Evolutionary conservation across 2,113 vertebrate species (phyloP), one percentile per base, ranked within the genome.

Genomic region (Barbus barbus): DNA sequence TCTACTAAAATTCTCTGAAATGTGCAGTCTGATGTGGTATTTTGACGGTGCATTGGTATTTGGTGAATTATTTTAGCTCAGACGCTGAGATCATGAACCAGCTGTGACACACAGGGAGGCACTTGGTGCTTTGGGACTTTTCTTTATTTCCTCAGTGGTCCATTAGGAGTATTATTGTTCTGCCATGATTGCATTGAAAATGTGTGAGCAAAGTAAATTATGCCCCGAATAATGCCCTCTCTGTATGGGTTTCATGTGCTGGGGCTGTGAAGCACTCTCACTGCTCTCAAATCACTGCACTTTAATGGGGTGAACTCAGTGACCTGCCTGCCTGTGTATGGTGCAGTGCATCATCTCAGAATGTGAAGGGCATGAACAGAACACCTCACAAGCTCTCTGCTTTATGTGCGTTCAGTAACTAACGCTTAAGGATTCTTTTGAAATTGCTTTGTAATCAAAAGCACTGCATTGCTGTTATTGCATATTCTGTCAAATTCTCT

Each of bases 191-290:
- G 61, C 73, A 22, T 38, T 46, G 71, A 58, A 83, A 63, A 83
- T 86, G 71, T 76, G 73, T 81, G 86, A 48, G 81, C 44, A 63
- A 75, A 85, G 85, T 84, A 84, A 87, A 77, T 85, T 65, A 80
- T 48, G 61, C 48, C 69, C 53, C 38, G 78, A 84, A 89, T 86
- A 75, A 87, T 84, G 65, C 72, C 31, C 61, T 79, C 65, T 69
- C 78, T 82, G 84, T 85, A 84, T 73, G 80, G 78, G 28, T 56
- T 83, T 83, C 75, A 83, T 87, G 65, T 82, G 56, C 81, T 20
- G 11, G 53, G 61, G 28, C 65, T 58, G 36, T 24, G 79, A 74
- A 76, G 46, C 24, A 4, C 73, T 65, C 65, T 73, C 20, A 58
- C 80, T 46, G 81, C 46, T 51, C 11, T 67, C 65, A 67, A 72